Base-by-base conservation (phyloP, 2,888 invertebrate genomes). In the Ypsolopha scabrella region DNA sequence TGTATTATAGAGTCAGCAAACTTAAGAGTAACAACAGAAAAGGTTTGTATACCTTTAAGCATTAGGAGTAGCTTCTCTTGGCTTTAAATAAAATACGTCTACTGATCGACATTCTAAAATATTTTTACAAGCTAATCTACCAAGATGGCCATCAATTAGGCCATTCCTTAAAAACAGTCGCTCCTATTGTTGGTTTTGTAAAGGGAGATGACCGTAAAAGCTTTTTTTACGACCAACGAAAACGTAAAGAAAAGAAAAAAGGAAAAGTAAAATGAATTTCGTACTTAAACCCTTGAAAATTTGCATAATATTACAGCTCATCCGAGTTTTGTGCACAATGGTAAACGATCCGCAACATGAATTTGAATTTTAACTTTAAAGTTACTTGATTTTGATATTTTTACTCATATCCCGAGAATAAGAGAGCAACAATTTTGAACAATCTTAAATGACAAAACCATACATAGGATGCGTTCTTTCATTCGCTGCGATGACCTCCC, bases 301-400 rank as follows among this genome's bases (percentile, higher is more conserved):
- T 81, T 81, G 73, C 80, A 82, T 81, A 71, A 80, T 78, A 80
- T 80, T 79, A 76, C 71, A 63, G 70, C 72, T 78, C 72, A 73
- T 74, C 68, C 62, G 65, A 68, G 59, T 65, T 66, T 64, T 66
- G 65, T 70, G 60, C 70, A 74, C 65, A 67, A 63, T 67, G 61
- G 72, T 68, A 70, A 79, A 74, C 72, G 73, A 72, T 71, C 68
- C 70, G 64, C 62, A 70, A 72, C 70, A 69, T 54, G 64, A 71
- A 70, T 70, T 69, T 70, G 64, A 72, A 70, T 72, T 65, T 68
- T 63, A 63, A 43, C 60, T 64, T 61, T 62, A 55, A 61, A 67
- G 67, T 65, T 62, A 58, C 60, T 52, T 52, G 61, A 65, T 64
- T 68, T 60, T 60, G 66, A 73, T 76, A 78, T 75, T 71, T 70